These are phyloP conservation scores for Luehdorfia chinensis DNA, from an alignment of 1,140 invertebrate species.

Conservation along the genomic window DNA sequence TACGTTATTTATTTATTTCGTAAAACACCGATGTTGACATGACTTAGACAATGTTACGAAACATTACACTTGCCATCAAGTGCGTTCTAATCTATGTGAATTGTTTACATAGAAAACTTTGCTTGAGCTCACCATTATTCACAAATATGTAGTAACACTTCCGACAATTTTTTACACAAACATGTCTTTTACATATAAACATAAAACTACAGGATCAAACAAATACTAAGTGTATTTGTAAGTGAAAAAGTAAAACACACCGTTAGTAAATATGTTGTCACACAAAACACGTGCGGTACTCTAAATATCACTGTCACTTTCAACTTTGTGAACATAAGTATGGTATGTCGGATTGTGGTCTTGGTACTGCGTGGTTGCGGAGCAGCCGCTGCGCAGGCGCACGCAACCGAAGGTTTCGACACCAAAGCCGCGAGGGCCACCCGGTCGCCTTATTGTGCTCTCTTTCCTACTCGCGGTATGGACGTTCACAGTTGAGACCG, in stretches of 20 bases:
- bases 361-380: conserved; percentile 42
- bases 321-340: conserved; percentile 38
- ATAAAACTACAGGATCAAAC: too few species aligned
- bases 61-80: too few species aligned
- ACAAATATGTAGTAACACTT: too few species aligned
- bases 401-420: conserved; percentile 66
- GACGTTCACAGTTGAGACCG: conserved; percentile 30
- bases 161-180: too few species aligned
- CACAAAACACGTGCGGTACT: conserved; percentile 37
- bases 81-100: too few species aligned
- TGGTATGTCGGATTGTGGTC: conserved; percentile 41
- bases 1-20: too few species aligned
- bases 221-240: too few species aligned
- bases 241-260: conserved; percentile 6
- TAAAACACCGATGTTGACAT: too few species aligned
- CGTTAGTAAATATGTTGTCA: conserved; percentile 27
- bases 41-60: too few species aligned
- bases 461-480: conserved; percentile 28
- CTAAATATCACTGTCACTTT: conserved; percentile 63
- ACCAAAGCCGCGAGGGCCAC: conserved; percentile 44
- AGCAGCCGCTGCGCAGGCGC: conserved; percentile 35
- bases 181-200: too few species aligned
- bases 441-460: conserved; percentile 29
- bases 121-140: too few species aligned
- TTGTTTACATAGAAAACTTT: too few species aligned